A percentile compares a stretch with the other conserved stretches of the same genome.
Evolutionary conservation across 2,113 vertebrate genomes (phyloP).

Genomic region (Laterallus jamaicensis): DNA sequence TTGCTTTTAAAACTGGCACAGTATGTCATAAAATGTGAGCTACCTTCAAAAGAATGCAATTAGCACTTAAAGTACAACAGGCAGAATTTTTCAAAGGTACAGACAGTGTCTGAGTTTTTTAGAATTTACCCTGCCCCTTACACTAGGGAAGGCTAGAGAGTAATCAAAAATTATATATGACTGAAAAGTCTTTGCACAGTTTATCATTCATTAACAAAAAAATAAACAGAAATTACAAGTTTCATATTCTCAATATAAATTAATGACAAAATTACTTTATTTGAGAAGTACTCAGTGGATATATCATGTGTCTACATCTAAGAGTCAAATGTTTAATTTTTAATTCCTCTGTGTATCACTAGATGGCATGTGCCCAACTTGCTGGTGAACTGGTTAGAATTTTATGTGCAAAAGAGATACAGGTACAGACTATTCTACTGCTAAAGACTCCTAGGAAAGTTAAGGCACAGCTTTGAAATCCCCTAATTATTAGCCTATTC

Average conservation of each 20-base stretch:
- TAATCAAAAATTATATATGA: neutral
- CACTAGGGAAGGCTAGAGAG: neutral
- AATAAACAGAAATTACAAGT: neutral
- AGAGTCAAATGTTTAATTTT: neutral
- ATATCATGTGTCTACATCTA: too few relatives aligned
- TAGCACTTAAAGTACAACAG: neutral
- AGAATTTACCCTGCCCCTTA: neutral
- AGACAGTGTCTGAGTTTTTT: neutral
- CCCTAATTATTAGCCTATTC: slow-evolving; percentile 18
- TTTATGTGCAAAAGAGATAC: neutral
- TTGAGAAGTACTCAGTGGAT: neutral
- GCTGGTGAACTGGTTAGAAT: neutral
- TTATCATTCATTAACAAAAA: neutral
- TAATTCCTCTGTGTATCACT: neutral
- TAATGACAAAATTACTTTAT: neutral
- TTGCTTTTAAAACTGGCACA: neutral
- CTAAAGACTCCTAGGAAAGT: neutral
- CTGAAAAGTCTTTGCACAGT: neutral
- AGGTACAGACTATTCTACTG: neutral
- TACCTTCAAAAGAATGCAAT: neutral
- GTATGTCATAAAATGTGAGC: neutral
- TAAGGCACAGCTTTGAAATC: neutral
- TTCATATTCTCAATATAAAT: neutral
- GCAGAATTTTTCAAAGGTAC: neutral
- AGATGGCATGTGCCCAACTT: neutral